These are phyloP conservation scores for Drosophila recens DNA, from an alignment of 2,888 invertebrate species.

Conservation along the genomic window DNA sequence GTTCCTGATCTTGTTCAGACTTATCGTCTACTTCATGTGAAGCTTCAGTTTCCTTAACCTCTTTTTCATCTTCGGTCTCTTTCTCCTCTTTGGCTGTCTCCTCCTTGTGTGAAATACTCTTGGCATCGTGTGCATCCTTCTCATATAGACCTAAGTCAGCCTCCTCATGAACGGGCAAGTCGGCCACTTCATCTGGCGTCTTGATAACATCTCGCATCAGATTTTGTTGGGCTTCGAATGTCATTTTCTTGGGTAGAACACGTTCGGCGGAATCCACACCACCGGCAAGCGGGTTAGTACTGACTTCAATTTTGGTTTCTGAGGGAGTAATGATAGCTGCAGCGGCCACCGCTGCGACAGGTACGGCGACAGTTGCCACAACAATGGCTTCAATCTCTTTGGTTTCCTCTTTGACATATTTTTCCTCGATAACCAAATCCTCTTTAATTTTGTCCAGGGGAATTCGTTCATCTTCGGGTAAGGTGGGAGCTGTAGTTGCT, in stretches of 20 bases:
- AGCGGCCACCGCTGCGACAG: conserved; percentile 33
- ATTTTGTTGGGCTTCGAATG: conserved; percentile 87
- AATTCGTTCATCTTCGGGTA: conserved; percentile 94
- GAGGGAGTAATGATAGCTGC: conserved; percentile 44
- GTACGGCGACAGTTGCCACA: conserved; percentile 69
- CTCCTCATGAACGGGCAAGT: conserved; percentile 95
- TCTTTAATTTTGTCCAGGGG: conserved; percentile 93
- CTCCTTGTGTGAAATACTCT: conserved; percentile 85
- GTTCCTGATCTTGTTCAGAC: conserved; percentile 9
- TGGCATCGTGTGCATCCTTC: conserved; percentile 82
- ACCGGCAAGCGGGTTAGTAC: conserved; percentile 49
- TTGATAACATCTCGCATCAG: conserved; percentile 93
- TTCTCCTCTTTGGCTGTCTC: conserved; percentile 86
- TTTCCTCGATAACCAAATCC: conserved; percentile 90
- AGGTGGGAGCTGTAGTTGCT: conserved; percentile 93
- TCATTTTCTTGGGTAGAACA: conserved; percentile 85
- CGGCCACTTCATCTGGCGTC: conserved; percentile 97
- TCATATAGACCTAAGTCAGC: conserved; percentile 90
- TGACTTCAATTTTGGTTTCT: conserved; percentile 45
- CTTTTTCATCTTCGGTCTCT: conserved; percentile 81
- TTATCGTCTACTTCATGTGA: conserved; percentile 21
- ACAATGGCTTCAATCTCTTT: conserved; percentile 88
- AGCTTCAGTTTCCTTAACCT: conserved; percentile 52
- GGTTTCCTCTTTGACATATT: conserved; percentile 91
- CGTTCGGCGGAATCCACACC: conserved; percentile 82